Base-by-base conservation (phyloP, 2,113 vertebrate genomes). In the Felis catus region DNA sequence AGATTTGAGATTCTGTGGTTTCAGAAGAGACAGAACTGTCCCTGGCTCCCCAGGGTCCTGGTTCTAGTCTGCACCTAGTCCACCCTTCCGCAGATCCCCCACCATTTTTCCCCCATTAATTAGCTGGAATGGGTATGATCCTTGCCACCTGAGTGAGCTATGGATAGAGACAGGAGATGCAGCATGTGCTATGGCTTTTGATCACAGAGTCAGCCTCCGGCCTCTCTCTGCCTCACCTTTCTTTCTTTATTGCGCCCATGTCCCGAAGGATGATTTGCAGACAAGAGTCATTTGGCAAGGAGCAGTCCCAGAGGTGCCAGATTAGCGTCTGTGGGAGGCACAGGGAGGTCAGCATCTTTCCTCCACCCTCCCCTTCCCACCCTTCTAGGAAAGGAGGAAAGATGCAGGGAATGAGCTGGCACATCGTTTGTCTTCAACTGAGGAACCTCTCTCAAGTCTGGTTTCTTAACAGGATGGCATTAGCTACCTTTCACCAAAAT, bases 221-320 rank as follows among this genome's bases (percentile, higher is more conserved):
- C 31, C 31, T 58, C 36, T 85, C 51, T 66, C 74, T 29, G 1
- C 29, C 95, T 93, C 80, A 98, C 98, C 98, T 98, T 82, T 98
- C 95, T 61, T 95, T 81, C 45, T 94, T 92, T 16, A 9, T 29
- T 27, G 66, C 65, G 41, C 61, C 33, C 66, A 82, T 16, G 58
- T 98, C 97, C 66, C 2, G 93, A 85, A 98, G 98, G n/a, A 92
- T 90, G 76, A 98, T 11, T 66, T 97, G 92, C 41, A 97, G 65
- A 63, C 96, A 97, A 95, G 98, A 96, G 27, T 97, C 87, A 1
- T 78, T 92, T 55, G 96, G 81, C 95, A 98, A 45, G 27, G 95
- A 93, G 0, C 45, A 33, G 10, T 97, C 51, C 86, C 95, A 76
- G 95, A 98, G 95, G 82, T 97, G 89, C 98, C 98, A 98, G 70